phyloP scores from a whole-genome alignment of 2,113 vertebrate species.

The Rhagologus leucostigma region DNA sequence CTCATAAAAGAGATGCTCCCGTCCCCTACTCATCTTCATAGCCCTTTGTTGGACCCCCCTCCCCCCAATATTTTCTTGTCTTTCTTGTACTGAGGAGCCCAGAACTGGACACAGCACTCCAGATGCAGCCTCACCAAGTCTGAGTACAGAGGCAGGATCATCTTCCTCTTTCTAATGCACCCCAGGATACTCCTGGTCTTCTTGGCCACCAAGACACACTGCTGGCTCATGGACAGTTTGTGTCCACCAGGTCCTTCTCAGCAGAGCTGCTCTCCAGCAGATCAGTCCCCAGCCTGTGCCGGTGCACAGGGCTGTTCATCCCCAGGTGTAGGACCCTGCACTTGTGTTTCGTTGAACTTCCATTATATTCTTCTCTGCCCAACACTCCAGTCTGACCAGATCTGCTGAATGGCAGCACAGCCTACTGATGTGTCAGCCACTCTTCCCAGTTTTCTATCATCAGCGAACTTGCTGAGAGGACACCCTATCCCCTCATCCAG shows the following conservation, averaged over 20 bases:
- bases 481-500: neutral
- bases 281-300: neutral
- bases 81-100: neutral
- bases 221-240: rapidly evolving
- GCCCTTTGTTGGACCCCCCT: neutral
- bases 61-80: neutral
- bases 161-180: neutral
- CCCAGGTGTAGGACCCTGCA: neutral
- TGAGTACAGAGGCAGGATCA: neutral
- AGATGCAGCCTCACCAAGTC: neutral
- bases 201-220: neutral
- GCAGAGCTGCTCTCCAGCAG: neutral
- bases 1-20: neutral
- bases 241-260: neutral
- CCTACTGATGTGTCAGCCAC: neutral
- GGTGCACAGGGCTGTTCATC: rapidly evolving
- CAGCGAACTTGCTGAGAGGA: neutral
- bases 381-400: neutral
- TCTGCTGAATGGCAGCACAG: neutral
- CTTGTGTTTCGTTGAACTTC: neutral
- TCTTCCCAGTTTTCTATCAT: neutral
- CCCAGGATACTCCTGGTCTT: rapidly evolving
- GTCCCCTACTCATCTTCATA: neutral
- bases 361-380: neutral
- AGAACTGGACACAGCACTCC: neutral